These are phyloP conservation scores for Esperia sulphurella DNA, from an alignment of 2,888 invertebrate genomes.

Conservation along the genomic window DNA sequence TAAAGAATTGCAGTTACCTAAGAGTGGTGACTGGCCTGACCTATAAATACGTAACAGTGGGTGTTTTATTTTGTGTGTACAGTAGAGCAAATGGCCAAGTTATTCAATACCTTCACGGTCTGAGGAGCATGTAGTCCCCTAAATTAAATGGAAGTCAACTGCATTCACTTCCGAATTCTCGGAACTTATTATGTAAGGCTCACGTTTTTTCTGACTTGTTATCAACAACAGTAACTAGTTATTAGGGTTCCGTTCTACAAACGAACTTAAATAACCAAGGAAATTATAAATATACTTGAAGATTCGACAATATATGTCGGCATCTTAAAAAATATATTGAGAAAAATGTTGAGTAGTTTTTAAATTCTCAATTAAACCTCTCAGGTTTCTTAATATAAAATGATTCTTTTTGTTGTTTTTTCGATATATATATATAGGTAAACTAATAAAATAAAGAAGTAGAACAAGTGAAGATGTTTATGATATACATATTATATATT, in stretches of 20 bases:
- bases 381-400: too few species aligned
- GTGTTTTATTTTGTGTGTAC: constrained; percentile 18
- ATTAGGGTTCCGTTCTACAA: not conserved
- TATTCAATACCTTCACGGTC: constrained; percentile 45
- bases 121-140: constrained; percentile 36
- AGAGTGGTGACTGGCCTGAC: not conserved
- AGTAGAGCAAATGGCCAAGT: constrained; percentile 28
- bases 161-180: constrained; percentile 62
- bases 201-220: not conserved
- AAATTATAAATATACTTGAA: not conserved
- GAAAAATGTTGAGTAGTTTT: too few species aligned
- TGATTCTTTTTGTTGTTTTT: too few species aligned
- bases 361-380: too few species aligned
- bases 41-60: not conserved
- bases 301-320: too few species aligned
- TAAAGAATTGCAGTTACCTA: constrained; percentile 2
- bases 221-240: not conserved
- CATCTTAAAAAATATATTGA: too few species aligned
- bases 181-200: constrained; percentile 33
- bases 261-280: too few species aligned
- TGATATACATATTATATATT: too few species aligned
- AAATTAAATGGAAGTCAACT: constrained; percentile 33
- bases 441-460: too few species aligned
- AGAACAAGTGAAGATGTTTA: too few species aligned
- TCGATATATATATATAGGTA: too few species aligned